These are phyloP conservation scores for Eidolon helvum DNA, from an alignment of 2,113 vertebrate genomes.

Conservation along the genomic window DNA sequence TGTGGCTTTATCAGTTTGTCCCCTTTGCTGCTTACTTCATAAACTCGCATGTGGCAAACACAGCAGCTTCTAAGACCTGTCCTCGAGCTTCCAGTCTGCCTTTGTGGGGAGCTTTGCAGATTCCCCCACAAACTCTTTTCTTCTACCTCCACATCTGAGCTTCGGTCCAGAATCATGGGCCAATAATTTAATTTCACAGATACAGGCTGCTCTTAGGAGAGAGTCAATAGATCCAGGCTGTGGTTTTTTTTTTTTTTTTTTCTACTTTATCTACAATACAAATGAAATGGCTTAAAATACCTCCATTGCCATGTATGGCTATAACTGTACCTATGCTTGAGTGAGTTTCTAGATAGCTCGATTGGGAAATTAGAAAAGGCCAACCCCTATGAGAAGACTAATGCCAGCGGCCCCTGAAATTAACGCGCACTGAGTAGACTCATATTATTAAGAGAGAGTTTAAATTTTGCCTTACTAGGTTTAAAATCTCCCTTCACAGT, in stretches of 20 bases:
- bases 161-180: neutral
- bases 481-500: neutral
- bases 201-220: neutral
- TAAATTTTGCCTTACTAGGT: neutral
- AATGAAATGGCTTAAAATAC: neutral
- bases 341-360: neutral
- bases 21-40: neutral
- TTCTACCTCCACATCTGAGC: neutral
- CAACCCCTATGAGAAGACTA: neutral
- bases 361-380: neutral
- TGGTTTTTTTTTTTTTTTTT: too few species aligned
- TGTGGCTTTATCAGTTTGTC: fast-evolving
- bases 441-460: neutral
- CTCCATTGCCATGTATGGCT: neutral
- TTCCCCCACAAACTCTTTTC: neutral
- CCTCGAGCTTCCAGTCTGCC: neutral
- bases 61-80: neutral
- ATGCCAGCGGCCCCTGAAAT: slow-evolving; percentile 27
- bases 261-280: neutral
- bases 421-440: neutral
- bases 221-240: neutral
- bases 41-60: fast-evolving
- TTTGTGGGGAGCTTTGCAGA: neutral
- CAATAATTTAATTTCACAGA: neutral
- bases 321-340: neutral